Percentiles rank a stretch among this genome's conserved stretches.
phyloP scores from a whole-genome alignment of 2,797 vertebrate species.

The Danio choprae region DNA sequence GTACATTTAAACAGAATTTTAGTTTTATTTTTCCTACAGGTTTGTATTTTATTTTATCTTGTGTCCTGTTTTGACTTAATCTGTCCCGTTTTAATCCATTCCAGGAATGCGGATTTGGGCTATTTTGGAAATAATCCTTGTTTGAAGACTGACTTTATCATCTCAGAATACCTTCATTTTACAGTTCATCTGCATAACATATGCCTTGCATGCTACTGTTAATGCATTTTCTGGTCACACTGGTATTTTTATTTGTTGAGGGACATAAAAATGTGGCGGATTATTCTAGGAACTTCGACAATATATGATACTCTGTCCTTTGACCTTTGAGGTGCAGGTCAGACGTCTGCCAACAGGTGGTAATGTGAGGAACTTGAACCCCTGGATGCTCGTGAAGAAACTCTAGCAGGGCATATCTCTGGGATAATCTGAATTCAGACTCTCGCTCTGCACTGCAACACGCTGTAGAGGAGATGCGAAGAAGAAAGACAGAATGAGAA shows the following conservation, averaged over 20 bases:
- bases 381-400: neutral
- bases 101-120: constrained; percentile 29
- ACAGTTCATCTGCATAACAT: neutral
- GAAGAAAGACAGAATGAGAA: neutral
- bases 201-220: neutral
- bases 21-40: neutral
- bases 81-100: constrained; percentile 28
- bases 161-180: neutral
- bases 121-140: constrained; percentile 30
- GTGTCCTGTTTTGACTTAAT: constrained; percentile 41
- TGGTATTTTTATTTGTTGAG: neutral
- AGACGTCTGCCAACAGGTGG: constrained; percentile 20
- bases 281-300: neutral
- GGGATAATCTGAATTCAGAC: neutral
- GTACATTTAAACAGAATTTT: neutral
- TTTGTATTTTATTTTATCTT: constrained; percentile 23
- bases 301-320: neutral
- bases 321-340: constrained; percentile 18
- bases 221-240: neutral
- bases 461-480: neutral
- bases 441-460: neutral
- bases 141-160: constrained; percentile 2
- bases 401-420: constrained; percentile 13
- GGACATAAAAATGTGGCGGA: neutral
- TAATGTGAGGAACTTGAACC: constrained; percentile 28